These are phyloP conservation scores for Onychomys leucogaster DNA, from an alignment of 2,797 vertebrate genomes.

Conservation along the genomic window DNA sequence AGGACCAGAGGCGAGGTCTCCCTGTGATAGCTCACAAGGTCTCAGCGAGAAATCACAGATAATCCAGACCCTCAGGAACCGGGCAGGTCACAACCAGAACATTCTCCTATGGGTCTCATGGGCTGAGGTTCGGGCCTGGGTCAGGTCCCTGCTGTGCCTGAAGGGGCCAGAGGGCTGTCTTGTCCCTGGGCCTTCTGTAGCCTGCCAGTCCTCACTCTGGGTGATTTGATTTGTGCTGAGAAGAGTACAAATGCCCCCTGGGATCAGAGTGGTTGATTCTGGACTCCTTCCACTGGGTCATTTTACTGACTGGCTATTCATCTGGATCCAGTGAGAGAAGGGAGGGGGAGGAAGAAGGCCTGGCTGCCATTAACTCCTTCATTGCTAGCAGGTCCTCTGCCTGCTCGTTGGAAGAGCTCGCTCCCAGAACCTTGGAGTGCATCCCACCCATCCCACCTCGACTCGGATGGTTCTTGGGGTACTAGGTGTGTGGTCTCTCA, in stretches of 20 bases:
- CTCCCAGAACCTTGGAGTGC: not conserved
- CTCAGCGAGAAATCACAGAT: not conserved
- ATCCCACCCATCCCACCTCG: rapidly evolving
- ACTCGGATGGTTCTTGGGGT: not conserved
- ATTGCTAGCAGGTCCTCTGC: not conserved
- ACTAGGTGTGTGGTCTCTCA: not conserved
- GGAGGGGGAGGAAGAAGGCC: rapidly evolving
- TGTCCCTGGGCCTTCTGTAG: not conserved
- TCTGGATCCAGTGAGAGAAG: constrained; percentile 52
- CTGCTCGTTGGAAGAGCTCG: not conserved
- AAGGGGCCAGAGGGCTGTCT: not conserved
- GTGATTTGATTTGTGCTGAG: constrained; percentile 63
- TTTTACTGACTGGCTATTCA: constrained; percentile 77
- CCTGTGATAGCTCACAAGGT: not conserved
- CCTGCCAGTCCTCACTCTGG: not conserved
- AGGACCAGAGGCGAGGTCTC: not conserved
- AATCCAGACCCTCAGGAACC: not conserved
- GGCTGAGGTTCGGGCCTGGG: not conserved
- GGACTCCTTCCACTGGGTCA: constrained; percentile 66
- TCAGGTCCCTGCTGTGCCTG: not conserved
- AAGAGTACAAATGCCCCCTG: constrained; percentile 50
- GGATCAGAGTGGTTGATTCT: constrained; percentile 61
- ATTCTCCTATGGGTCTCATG: not conserved
- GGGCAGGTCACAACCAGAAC: not conserved
- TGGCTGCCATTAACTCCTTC: constrained; percentile 64